Evolutionary conservation across 2,888 invertebrate genomes (phyloP).

Genomic region (Drosophila nigritarsus): DNA sequence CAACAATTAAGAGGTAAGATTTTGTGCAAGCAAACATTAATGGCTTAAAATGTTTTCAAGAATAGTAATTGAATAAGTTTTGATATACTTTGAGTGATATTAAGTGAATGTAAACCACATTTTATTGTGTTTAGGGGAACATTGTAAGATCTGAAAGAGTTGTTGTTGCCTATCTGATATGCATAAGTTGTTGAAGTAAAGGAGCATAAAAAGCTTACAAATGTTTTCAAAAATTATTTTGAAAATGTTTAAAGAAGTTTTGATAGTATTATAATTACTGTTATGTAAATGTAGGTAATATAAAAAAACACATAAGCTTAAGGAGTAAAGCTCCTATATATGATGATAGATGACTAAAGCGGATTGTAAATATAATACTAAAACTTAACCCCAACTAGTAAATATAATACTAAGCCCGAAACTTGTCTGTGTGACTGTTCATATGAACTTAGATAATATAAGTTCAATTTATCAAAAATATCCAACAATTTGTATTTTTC

Average conservation of each 20-base stretch:
- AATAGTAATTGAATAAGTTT: not conserved
- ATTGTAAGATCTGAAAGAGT: not conserved
- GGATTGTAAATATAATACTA: not conserved
- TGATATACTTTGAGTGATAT: not conserved
- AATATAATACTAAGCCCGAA: not conserved
- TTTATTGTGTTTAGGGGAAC: too few species aligned
- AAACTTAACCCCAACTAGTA: not conserved
- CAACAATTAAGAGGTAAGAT: conserved; percentile 52
- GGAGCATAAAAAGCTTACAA: not conserved
- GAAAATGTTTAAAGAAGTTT: not conserved
- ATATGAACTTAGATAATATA: not conserved
- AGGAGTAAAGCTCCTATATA: not conserved
- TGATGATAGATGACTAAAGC: too few species aligned
- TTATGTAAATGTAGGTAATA: not conserved
- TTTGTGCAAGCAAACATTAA: not conserved
- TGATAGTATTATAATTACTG: not conserved
- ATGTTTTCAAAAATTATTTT: not conserved
- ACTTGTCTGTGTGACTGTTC: not conserved
- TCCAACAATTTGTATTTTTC: not conserved
- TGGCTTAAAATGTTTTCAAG: not conserved
- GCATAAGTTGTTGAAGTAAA: not conserved
- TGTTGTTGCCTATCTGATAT: not conserved
- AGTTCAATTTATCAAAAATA: not conserved
- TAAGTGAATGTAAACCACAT: not conserved
- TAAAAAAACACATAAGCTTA: not conserved